Conservation (phyloP, 1,140 invertebrate genomes). For the Thaumatotibia leucotreta region DNA sequence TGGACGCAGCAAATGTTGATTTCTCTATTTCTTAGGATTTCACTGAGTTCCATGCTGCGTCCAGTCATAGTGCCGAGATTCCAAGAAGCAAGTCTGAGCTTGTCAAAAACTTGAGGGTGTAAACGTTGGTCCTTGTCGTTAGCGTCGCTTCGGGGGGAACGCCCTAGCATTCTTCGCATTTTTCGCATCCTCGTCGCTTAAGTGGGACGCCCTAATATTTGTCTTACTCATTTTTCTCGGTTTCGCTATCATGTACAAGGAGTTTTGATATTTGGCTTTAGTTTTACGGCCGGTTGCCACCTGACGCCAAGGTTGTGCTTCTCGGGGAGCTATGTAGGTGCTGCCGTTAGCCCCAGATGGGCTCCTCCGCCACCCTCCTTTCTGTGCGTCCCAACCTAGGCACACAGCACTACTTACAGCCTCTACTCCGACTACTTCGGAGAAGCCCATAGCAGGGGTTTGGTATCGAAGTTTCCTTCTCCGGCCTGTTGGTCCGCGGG, state of each 20-base stretch:
- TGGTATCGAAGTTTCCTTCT: slow-evolving; percentile 19
- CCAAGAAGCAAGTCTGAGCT: slow-evolving; percentile 7
- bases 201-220: too few relatives aligned
- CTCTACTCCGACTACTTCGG: slow-evolving; percentile 13
- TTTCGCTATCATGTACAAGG: slow-evolving; percentile 7
- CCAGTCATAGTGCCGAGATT: too few relatives aligned
- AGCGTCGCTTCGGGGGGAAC: slow-evolving; percentile 23
- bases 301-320: too few relatives aligned
- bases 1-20: slow-evolving; percentile 23
- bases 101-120: not conserved
- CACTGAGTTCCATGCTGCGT: slow-evolving; percentile 5
- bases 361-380: slow-evolving; percentile 22
- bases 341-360: slow-evolving; percentile 21
- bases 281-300: slow-evolving; percentile 28
- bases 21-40: slow-evolving; percentile 7
- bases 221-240: not conserved
- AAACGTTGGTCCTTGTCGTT: slow-evolving; percentile 14
- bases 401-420: not conserved
- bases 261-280: too few relatives aligned
- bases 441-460: slow-evolving; percentile 19
- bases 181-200: not conserved
- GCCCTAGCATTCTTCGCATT: slow-evolving; percentile 20
- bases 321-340: not conserved
- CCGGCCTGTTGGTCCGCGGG: slow-evolving; percentile 8
- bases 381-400: slow-evolving; percentile 1